Base-by-base conservation (phyloP, 2,797 vertebrate genomes). In the Apodemus agrarius region DNA sequence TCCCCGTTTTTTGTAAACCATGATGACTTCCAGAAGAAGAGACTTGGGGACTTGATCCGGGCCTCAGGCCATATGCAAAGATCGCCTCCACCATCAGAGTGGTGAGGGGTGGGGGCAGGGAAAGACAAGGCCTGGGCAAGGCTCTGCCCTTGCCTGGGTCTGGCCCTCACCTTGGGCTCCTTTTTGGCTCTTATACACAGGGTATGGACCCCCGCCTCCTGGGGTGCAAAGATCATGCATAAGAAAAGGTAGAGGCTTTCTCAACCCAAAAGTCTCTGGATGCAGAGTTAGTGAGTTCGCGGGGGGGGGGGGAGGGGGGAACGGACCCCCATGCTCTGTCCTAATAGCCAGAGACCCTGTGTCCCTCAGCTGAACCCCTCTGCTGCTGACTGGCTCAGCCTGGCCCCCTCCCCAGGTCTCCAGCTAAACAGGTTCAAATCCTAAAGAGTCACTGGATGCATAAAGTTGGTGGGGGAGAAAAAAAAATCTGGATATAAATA, bases 401-500 rank as follows among this genome's bases (percentile, higher is more conserved):
- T 98, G 0, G 0, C 17, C 59, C 12, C 49, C 63, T 52, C 22
- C 95, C 57, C 1, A 92, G 88, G 93, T 97, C 98, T 98, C 96
- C 89, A 93, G 96, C 98, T 98, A 98, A 98, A 98, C 98, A 98
- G 98, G 98, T 98, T 98, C 97, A 94, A 97, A 97, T 95, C 90
- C 97, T 97, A 94, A 98, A 98, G 98, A 99, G 98, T 98, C 98
- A 98, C 98, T 98, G 98, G 98, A 98, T 98, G 98, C 98, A 98
- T 98, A 98, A 98, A 98, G 98, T 98, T 98, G 98, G 98, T 98
- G 98, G 52, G 46, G 14, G 9, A 22, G 7, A 26, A 97, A 97
- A 98, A 97, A 97, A 98, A 98, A 98, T 96, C 91, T 93, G 59
- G 98, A 98, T 99, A 99, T 99, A 99, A 99, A 99, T 99, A 99